Evolutionary conservation across 2,797 vertebrate genomes (phyloP).

Genomic region (Paratrypauchen microcephalus): DNA sequence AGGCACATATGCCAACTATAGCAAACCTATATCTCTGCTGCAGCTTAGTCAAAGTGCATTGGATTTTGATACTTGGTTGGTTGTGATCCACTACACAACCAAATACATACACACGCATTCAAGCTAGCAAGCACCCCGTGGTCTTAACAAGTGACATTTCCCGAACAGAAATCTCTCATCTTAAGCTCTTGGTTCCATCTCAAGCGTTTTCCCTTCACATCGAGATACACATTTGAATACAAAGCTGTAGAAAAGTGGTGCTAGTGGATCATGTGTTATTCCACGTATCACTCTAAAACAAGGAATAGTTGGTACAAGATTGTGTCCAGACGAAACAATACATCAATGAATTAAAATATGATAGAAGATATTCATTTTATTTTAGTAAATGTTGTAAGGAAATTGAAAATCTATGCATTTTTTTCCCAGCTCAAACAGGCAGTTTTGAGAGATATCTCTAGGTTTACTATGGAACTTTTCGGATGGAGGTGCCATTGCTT

Average conservation of each 20-base stretch:
- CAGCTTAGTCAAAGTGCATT: slow-evolving; percentile 68
- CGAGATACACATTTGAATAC: slow-evolving; percentile 35
- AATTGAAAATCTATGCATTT: background rate
- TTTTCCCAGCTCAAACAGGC: background rate
- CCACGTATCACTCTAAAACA: slow-evolving; percentile 33
- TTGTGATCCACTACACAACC: slow-evolving; percentile 18
- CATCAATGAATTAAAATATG: background rate
- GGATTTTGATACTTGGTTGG: slow-evolving; percentile 38
- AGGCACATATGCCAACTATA: slow-evolving; percentile 31
- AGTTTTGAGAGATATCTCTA: background rate
- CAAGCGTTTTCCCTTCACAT: slow-evolving; percentile 17
- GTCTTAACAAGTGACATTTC: slow-evolving; percentile 9
- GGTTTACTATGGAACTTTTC: background rate
- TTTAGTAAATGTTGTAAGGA: background rate
- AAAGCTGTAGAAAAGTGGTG: slow-evolving; percentile 40
- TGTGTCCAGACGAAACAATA: slow-evolving; percentile 29
- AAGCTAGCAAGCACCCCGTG: slow-evolving; percentile 8
- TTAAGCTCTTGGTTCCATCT: slow-evolving; percentile 37
- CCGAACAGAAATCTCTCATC: slow-evolving; percentile 28
- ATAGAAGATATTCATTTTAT: background rate
- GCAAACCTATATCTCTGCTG: slow-evolving; percentile 39
- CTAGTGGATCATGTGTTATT: slow-evolving; percentile 30
- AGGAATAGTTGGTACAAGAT: slow-evolving; percentile 20
- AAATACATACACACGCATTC: background rate
- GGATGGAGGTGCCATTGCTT: background rate